Base-by-base conservation (phyloP, 2,797 vertebrate species). In the Poecilia picta region DNA sequence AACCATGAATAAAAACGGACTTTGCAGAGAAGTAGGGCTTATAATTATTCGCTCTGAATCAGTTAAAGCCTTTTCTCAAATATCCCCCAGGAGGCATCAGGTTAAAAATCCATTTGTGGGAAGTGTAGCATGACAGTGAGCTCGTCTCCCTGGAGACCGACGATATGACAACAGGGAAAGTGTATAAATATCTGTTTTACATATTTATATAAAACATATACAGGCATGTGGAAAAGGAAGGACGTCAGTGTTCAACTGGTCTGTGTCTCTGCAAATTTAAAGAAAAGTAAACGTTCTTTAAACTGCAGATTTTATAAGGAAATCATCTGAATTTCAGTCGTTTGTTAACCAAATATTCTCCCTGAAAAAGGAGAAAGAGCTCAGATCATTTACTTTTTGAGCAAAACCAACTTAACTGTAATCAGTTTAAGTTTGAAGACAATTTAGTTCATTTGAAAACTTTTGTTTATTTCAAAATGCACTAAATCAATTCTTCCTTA, bases 91-190 rank as follows among this genome's bases (percentile, higher is more conserved):
- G 95, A 95, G 93, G 88, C 82, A 78, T 79, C 87, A 94, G 94
- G 94, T 95, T 95, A 95, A 95, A 95, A 96, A 95, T 95, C 95
- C 94, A 96, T 96, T 96, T 95, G 96, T 87, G 94, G 93, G 88
- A 95, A 96, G 94, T 94, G 94, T 96, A 96, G 90, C 95, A 95
- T 96, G 95, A 95, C 95, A 95, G 94, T 82, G 84, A 94, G 92
- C 92, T 87, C 83, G 94, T 96, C 93, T 95, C 96, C 94, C 93
- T 94, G 94, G 95, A 96, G 95, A 96, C 93, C 91, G 87, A 88
- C 86, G 85, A 94, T 91, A 86, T 87, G 91, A 91, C 89, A 93
- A 89, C 74, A 78, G 89, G 89, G 85, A 89, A 85, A 83, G 91
- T 87, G 79, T 87, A 83, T 80, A 74, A 81, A 75, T 77, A 85